Evolutionary conservation across 2,888 invertebrate species (phyloP).

Genomic region (Agonopterix subpropinquella): DNA sequence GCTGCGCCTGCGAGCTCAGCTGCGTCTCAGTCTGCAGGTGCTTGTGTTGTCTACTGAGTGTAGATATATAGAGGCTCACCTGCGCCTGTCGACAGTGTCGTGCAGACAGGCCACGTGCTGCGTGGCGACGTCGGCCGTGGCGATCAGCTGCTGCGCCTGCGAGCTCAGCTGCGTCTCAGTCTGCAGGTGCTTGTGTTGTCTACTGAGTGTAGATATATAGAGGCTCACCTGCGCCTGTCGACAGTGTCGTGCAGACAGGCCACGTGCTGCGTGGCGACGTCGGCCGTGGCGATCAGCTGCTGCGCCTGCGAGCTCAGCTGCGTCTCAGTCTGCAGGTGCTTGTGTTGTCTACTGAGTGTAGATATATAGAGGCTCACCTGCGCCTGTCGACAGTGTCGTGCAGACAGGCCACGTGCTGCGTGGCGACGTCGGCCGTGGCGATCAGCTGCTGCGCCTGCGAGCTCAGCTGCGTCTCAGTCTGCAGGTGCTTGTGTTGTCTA

Average conservation of each 20-base stretch:
- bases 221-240: slow-evolving; percentile 65
- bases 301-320: slow-evolving; percentile 77
- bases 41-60: slow-evolving; percentile 78
- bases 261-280: slow-evolving; percentile 77
- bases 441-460: slow-evolving; percentile 79
- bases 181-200: slow-evolving; percentile 73
- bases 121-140: slow-evolving; percentile 78
- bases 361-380: slow-evolving; percentile 33
- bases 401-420: slow-evolving; percentile 76
- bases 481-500: slow-evolving; percentile 76
- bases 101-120: slow-evolving; percentile 78
- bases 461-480: slow-evolving; percentile 78
- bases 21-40: slow-evolving; percentile 79
- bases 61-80: slow-evolving; percentile 30
- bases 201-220: slow-evolving; percentile 70
- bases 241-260: slow-evolving; percentile 79
- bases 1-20: slow-evolving; percentile 77
- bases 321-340: slow-evolving; percentile 79
- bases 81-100: slow-evolving; percentile 76
- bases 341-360: slow-evolving; percentile 78
- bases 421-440: slow-evolving; percentile 77
- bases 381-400: slow-evolving; percentile 79
- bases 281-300: slow-evolving; percentile 78
- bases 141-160: slow-evolving; percentile 79
- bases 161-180: slow-evolving; percentile 77